A percentile compares a stretch with the other conserved stretches of the same genome.
Conservation (phyloP, 2,888 invertebrate genomes). For the Cosmopolites sordidus region DNA sequence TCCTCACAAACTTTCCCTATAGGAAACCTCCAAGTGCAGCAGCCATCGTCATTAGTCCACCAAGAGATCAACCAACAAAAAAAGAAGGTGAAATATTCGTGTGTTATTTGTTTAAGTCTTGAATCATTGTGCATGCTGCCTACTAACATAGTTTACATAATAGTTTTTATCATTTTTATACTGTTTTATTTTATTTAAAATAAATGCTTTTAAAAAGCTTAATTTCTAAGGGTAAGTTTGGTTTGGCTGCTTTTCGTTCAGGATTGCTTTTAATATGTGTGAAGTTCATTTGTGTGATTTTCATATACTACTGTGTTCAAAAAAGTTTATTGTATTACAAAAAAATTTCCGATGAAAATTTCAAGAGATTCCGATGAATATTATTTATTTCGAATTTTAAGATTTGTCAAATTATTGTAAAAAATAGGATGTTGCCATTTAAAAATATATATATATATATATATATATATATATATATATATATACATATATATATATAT, state of each 20-base stretch:
- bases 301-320: no score
- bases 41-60: slow-evolving; percentile 31
- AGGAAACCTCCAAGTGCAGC: slow-evolving; percentile 41
- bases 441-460: no score
- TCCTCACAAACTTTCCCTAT: slow-evolving; percentile 30
- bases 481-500: no score
- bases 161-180: slow-evolving; percentile 15
- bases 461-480: no score
- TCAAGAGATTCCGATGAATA: no score
- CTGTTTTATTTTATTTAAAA: slow-evolving; percentile 17
- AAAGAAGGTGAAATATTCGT: slow-evolving; percentile 48
- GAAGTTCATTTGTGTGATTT: no score
- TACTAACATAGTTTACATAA: slow-evolving; percentile 32
- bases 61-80: slow-evolving; percentile 41
- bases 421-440: no score
- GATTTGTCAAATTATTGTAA: no score
- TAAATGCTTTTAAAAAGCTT: slow-evolving; percentile 11
- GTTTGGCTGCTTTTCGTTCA: background rate
- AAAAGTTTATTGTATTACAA: no score
- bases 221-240: slow-evolving; percentile 4
- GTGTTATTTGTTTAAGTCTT: slow-evolving; percentile 43
- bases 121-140: slow-evolving; percentile 38
- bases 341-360: no score
- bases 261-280: background rate
- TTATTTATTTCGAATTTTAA: no score